Evolutionary conservation across 2,888 invertebrate species (phyloP), one percentile per base, ranked within the genome.

Genomic region (Lepeophtheirus nordmannii): DNA sequence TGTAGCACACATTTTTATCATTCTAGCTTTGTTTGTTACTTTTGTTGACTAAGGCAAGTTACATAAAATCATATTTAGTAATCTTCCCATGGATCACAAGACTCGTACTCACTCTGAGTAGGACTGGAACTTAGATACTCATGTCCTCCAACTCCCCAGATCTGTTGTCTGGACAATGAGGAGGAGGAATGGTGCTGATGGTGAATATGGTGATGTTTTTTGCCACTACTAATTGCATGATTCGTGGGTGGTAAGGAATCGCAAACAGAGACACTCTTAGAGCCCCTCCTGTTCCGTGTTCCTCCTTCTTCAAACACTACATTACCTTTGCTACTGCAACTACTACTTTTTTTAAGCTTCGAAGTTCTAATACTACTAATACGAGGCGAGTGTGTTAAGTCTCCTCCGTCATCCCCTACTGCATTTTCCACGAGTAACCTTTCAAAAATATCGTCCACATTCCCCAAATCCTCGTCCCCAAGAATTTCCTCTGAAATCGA

Each of bases 41-140:
- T 30, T n/a, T n/a, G n/a, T n/a, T 30, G 30, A 30, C 30, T 30
- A 30, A 7, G 30, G 7, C 30, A 30, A 30, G 2, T 30, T 30
- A 30, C 30, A 30, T 30, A 30, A 30, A n/a, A 30, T 46, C 53
- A n/a, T 38, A 22, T 39, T 63, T 56, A 63, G 56, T 53, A 56
- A 37, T 63, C 63, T 12, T 63, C 63, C 53, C 56, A 56, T 56
- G 63, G 63, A 56, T 63, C 63, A 63, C 63, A 63, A 30, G 66
- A 58, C 40, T 66, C 66, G 58, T 66, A 66, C 60, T 66, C 66
- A 66, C 66, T 66, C 46, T 38, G 66, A 39, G 66, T 66, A n/a
- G 66, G 66, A 20, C 58, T 58, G 10, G 66, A 37, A 38, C 61
- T 61, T n/a, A 7, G 22, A 14, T 61, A 20, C 20, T 46, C 53